Conservation (phyloP, 2,797 vertebrate species). For the Danio jaintianensis region DNA sequence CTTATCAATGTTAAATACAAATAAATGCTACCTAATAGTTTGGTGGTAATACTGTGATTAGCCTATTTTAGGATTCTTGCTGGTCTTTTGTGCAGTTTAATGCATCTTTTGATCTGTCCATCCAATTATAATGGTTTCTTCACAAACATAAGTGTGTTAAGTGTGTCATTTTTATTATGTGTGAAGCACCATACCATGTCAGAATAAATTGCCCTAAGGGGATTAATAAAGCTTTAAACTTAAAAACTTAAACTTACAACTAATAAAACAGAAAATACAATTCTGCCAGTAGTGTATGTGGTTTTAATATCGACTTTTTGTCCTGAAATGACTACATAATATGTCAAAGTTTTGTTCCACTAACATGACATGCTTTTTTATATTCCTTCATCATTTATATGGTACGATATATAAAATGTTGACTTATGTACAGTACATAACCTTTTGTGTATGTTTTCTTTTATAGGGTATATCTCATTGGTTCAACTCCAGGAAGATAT, state of each 20-base stretch:
- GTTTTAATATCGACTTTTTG: too few species aligned
- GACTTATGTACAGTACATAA: background rate
- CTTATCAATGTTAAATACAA: background rate
- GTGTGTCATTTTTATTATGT: too few species aligned
- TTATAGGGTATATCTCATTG: constrained; percentile 88
- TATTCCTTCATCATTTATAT: background rate
- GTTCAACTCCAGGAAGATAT: constrained; percentile 93
- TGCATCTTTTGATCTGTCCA: background rate
- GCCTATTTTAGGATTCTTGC: background rate
- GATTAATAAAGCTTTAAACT: too few species aligned
- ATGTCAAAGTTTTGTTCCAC: background rate
- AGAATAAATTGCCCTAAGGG: too few species aligned
- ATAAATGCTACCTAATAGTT: background rate
- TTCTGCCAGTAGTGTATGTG: background rate
- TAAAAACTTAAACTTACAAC: too few species aligned
- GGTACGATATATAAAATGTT: background rate
- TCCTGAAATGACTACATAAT: too few species aligned
- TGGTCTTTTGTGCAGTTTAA: background rate
- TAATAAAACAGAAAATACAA: background rate
- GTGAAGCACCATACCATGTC: too few species aligned
- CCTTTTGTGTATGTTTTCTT: background rate
- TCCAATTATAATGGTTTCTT: background rate
- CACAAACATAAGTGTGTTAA: background rate
- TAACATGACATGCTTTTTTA: background rate
- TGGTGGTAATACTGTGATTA: background rate